phyloP scores from a whole-genome alignment of 2,888 invertebrate genomes.

The Rhaphigaster nebulosa region DNA sequence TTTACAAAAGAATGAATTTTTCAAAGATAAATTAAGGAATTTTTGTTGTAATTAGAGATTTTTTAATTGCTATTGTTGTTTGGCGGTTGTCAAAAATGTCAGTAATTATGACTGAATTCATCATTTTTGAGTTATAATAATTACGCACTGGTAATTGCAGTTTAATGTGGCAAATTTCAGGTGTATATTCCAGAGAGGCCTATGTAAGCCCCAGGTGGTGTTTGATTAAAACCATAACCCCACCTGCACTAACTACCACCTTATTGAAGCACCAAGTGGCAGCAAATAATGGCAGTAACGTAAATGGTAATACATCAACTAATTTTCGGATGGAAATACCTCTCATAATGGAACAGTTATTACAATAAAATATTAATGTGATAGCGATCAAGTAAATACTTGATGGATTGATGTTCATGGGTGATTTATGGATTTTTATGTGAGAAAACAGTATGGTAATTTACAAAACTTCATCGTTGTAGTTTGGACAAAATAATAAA shows the following conservation, averaged over 20 bases:
- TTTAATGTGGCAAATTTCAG: neutral
- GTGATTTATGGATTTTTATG: too few relatives aligned
- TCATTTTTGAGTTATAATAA: neutral
- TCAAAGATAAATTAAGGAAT: too few relatives aligned
- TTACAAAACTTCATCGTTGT: too few relatives aligned
- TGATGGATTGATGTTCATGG: too few relatives aligned
- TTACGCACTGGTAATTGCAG: neutral
- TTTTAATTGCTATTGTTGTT: too few relatives aligned
- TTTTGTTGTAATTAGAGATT: too few relatives aligned
- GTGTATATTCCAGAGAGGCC: neutral
- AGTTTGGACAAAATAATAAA: too few relatives aligned
- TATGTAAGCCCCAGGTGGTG: neutral
- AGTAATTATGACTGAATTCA: neutral
- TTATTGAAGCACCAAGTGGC: neutral
- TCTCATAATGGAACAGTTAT: neutral
- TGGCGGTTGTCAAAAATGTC: neutral
- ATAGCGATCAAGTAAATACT: neutral
- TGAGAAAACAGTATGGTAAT: too few relatives aligned
- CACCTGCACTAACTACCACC: neutral
- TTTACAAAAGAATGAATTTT: too few relatives aligned
- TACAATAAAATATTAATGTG: neutral
- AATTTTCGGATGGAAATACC: neutral
- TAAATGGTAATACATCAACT: neutral
- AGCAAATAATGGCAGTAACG: neutral
- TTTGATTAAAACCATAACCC: neutral